A percentile compares a stretch with the other conserved stretches of the same genome.
phyloP scores from a whole-genome alignment of 1,140 invertebrate species.

The Camponotus pennsylvanicus region DNA sequence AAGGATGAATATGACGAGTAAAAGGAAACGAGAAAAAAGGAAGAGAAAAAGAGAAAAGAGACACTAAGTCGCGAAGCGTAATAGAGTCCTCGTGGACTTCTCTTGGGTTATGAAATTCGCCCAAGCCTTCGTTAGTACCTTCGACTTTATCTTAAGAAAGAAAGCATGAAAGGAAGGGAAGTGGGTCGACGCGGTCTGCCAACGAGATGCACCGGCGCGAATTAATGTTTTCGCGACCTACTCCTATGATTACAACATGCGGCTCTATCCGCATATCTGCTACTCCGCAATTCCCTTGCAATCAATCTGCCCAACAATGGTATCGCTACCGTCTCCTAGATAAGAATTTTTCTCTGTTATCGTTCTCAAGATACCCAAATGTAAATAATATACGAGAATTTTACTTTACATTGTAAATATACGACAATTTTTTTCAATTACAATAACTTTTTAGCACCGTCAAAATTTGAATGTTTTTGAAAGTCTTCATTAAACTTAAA shows the following conservation, averaged over 20 bases:
- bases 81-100: conserved; percentile 45
- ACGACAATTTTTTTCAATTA: neutral
- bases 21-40: conserved; percentile 30
- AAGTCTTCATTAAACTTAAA: neutral
- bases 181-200: conserved; percentile 45
- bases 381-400: neutral
- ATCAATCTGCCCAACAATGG: conserved; percentile 41
- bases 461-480: neutral
- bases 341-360: neutral
- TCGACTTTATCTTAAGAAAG: conserved; percentile 52
- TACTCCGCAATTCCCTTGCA: conserved; percentile 14
- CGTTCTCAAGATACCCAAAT: neutral
- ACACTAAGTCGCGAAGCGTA: conserved; percentile 31
- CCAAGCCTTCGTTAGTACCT: conserved; percentile 60
- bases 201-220: conserved; percentile 26
- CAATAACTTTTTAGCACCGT: neutral
- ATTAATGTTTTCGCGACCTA: conserved; percentile 59
- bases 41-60: neutral
- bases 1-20: conserved; percentile 19
- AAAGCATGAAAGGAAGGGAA: conserved; percentile 50
- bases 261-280: neutral
- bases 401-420: neutral
- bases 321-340: neutral
- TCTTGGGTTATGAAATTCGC: conserved; percentile 63
- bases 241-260: conserved; percentile 45